phyloP scores from a whole-genome alignment of 2,888 invertebrate genomes.

The Lysandra coridon region DNA sequence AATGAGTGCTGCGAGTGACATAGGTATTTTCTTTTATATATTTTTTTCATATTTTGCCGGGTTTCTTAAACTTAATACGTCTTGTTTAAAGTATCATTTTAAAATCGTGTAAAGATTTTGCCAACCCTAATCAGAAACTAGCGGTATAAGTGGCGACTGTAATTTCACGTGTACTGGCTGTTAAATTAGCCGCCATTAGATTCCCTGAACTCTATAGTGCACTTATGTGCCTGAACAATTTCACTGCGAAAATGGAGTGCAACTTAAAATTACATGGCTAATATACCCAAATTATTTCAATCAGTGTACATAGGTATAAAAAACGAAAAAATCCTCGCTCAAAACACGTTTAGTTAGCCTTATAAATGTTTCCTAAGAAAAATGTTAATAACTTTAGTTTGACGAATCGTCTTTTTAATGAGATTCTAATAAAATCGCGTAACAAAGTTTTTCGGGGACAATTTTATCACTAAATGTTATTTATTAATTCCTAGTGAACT shows the following conservation, averaged over 20 bases:
- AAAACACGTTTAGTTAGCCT: not conserved
- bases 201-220: constrained; percentile 9
- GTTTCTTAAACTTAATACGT: no score
- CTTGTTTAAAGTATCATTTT: no score
- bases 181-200: constrained; percentile 15
- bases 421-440: constrained; percentile 3
- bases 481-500: not conserved
- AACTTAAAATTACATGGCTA: not conserved
- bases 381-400: not conserved
- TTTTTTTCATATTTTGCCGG: no score
- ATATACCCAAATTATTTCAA: no score
- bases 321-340: no score
- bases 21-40: no score
- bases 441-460: not conserved
- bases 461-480: not conserved
- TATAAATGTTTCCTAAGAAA: not conserved
- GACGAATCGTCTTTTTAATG: not conserved
- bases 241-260: not conserved
- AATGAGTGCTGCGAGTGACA: no score
- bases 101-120: not conserved
- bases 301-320: no score
- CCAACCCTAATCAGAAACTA: not conserved
- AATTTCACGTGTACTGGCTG: constrained; percentile 7
- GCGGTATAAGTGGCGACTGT: not conserved
- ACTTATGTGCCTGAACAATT: constrained; percentile 19